These are phyloP conservation scores for Girardinus metallicus DNA, from an alignment of 2,797 vertebrate genomes.

Conservation along the genomic window DNA sequence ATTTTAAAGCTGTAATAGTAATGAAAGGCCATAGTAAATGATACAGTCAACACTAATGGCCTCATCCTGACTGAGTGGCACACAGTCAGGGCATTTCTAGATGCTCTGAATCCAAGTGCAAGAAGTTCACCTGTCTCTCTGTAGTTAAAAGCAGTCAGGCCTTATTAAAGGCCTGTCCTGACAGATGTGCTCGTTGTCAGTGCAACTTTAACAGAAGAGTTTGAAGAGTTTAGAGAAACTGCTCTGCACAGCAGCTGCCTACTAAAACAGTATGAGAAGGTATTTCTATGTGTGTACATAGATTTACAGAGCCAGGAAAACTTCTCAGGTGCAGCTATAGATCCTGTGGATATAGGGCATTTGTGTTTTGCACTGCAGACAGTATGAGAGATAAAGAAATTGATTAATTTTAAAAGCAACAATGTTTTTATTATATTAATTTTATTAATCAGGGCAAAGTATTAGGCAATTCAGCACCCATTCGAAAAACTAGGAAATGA, in stretches of 20 bases:
- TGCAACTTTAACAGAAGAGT: constrained; percentile 51
- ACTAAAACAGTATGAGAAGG: constrained; percentile 27
- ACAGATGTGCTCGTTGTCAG: constrained; percentile 33
- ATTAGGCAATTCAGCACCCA: not conserved
- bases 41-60: constrained; percentile 19
- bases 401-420: not conserved
- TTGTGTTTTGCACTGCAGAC: not conserved
- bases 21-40: constrained; percentile 12
- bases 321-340: constrained; percentile 41
- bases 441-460: not conserved
- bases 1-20: constrained; percentile 10
- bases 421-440: not conserved
- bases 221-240: not conserved
- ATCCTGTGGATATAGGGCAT: not conserved
- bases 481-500: not conserved
- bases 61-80: constrained; percentile 24
- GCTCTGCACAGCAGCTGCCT: constrained; percentile 20
- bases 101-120: constrained; percentile 47
- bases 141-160: constrained; percentile 36
- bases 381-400: not conserved
- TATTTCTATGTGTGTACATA: constrained; percentile 6
- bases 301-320: constrained; percentile 54
- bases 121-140: constrained; percentile 23
- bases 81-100: constrained; percentile 35
- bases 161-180: constrained; percentile 26